Evolutionary conservation across 2,888 invertebrate genomes (phyloP), one percentile per base, ranked within the genome.

Genomic region (Philopedon plagiatum): DNA sequence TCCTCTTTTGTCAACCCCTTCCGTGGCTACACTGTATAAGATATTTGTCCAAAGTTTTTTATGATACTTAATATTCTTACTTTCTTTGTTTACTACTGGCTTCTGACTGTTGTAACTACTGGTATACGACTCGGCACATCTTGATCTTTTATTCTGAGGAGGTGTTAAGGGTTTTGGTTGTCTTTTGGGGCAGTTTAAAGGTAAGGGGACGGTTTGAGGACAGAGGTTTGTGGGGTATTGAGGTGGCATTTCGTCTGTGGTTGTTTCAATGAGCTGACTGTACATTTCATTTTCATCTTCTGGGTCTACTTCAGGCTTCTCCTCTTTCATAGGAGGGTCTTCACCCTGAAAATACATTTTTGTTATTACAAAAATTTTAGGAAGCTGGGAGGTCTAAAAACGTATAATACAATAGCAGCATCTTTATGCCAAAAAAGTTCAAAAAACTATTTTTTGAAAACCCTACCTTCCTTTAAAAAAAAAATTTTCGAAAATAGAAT

Each of bases 311-410:
- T 83, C 83, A 21, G 76, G 72, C 79, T 85, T 85, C 37, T 83
- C 82, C 71, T 83, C 85, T 79, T 84, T 84, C 3, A n/a, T n/a
- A n/a, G 84, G 81, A 21, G 84, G 78, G 74, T 85, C 78, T 51
- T 79, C 85, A 77, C 83, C 84, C 84, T 86, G 76, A 44, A 81
- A 78, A 56, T n/a, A n/a, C n/a, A n/a, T n/a, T n/a, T n/a, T n/a
- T n/a, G n/a, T n/a, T n/a, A n/a, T n/a, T n/a, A n/a, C n/a, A n/a
- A n/a, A n/a, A n/a, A n/a, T n/a, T n/a, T n/a, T n/a, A n/a, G n/a
- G n/a, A n/a, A n/a, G n/a, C n/a, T n/a, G n/a, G n/a, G n/a, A n/a
- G n/a, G n/a, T n/a, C n/a, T n/a, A n/a, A n/a, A n/a, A n/a, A n/a
- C n/a, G n/a, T n/a, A n/a, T n/a, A n/a, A n/a, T n/a, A n/a, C n/a